Base-by-base conservation (phyloP, 2,888 invertebrate species). In the Melanostoma mellinum region DNA sequence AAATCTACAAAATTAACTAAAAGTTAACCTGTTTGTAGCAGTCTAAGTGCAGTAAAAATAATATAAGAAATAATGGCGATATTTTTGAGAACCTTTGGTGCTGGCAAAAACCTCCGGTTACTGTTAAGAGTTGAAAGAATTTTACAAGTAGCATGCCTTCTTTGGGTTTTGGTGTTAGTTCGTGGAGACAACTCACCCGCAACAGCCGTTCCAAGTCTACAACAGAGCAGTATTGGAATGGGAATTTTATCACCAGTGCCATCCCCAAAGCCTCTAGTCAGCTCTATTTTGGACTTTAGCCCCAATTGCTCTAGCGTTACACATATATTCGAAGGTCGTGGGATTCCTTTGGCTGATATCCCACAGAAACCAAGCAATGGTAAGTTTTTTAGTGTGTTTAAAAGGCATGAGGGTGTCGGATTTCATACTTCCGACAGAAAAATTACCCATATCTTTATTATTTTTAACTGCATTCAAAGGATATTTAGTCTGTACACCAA, bases 361-460 rank as follows among this genome's bases (percentile, higher is more conserved):
- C 92, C 92, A 8, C 92, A 91, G 87, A 92, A 92, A 76, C 92
- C 92, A 32, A 91, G 92, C 71, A 91, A 92, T 88, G 92, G 93
- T 92, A 87, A 92, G 92, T 90, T 38, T 2, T 8, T 9, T 33
- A 2, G 48, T 38, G 5, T 40, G 30, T 5, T 30, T 33, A 6
- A 44, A 3, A 55, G 20, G 20, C 20, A 20, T 20, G 20, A 20
- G 8, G 35, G 20, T 60, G 8, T 46, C 46, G 6, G 33, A 46
- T 48, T 63, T 38, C 48, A 44, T 36, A 3, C 44, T 50, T 50
- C 63, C 9, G 36, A 38, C 35, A 61, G 30, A 61, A 9, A 2
- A 8, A 6, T 35, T 1, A 20, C 20, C 20, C 20, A 20, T 20
- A 20, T 20, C 20, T 20, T 20, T 20, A 20, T 20, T 20, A 4